Evolutionary conservation across 2,113 vertebrate species (phyloP), one percentile per base, ranked within the genome.

Genomic region (Neogobius melanostomus): DNA sequence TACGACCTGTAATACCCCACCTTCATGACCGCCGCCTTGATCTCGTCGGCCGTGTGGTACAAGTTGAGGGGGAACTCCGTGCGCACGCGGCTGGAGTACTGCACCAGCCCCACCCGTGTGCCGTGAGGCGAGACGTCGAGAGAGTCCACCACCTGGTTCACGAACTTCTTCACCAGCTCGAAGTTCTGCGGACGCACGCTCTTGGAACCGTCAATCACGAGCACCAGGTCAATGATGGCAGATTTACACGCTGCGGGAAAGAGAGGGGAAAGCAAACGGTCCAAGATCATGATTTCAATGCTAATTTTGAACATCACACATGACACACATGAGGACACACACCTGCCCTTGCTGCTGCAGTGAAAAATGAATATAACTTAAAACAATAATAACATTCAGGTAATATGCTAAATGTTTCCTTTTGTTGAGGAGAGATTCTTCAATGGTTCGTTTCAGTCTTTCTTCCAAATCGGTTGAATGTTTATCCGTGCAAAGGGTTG

Each of bases 121-220:
- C 97, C 96, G 0, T 94, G 94, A 0, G 91, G 82, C 0, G 97
- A 98, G 82, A 99, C 92, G 2, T 98, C 96, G 82, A 99, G 90
- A 47, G 95, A 94, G 87, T 98, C 98, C 90, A 99, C 4, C 49
- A 91, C 90, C 83, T 96, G 95, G 72, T 96, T 98, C 52, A 99
- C 97, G 80, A 99, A 99, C 92, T 97, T 93, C 87, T 99, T 99
- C 79, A 99, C 95, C 65, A 99, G 93, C 90, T 98, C 95, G 0
- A 99, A 99, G 84, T 99, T 98, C 43, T 99, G 96, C 0, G 98
- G 96, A 0, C 97, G 94, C 17, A 99, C 96, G 0, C 98, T 99
- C 85, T 99, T 99, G 81, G 98, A 99, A 46, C 98, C 97, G 0
- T 99, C 97, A 0, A 99, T 95, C 15, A 99, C 85, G 64, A 99